Evolutionary conservation across 2,113 vertebrate genomes (phyloP).

Genomic region (Clarias batrachus): DNA sequence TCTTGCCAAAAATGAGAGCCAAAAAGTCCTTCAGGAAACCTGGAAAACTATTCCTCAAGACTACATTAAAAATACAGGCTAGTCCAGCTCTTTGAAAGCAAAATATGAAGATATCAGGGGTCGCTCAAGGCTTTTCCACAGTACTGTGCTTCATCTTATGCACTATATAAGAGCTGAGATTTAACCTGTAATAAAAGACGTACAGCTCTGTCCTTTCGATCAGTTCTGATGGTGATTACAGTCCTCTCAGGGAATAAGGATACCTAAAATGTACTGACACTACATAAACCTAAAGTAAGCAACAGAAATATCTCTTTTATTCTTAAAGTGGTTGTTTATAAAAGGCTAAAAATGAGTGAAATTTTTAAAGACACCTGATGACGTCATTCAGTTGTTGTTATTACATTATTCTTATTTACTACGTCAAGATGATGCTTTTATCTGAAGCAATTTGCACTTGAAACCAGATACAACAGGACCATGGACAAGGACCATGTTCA

Average conservation of each 20-base stretch:
- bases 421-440: not conserved
- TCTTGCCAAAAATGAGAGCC: no score
- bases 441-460: not conserved
- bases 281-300: not conserved
- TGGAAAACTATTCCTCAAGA: no score
- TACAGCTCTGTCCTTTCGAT: slow-evolving; percentile 37
- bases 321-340: not conserved
- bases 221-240: slow-evolving; percentile 38
- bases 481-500: not conserved
- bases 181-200: slow-evolving; percentile 34
- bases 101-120: no score
- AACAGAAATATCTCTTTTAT: not conserved
- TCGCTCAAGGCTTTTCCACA: no score
- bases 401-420: not conserved
- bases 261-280: not conserved
- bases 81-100: no score
- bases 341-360: not conserved
- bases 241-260: not conserved
- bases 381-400: not conserved
- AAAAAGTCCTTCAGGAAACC: no score
- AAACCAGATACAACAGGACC: not conserved
- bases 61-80: no score
- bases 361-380: not conserved
- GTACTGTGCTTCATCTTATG: no score
- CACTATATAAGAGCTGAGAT: not conserved